Evolutionary conservation across 2,113 vertebrate species (phyloP), one percentile per base, ranked within the genome.

Genomic region (Ramphastos sulfuratus): DNA sequence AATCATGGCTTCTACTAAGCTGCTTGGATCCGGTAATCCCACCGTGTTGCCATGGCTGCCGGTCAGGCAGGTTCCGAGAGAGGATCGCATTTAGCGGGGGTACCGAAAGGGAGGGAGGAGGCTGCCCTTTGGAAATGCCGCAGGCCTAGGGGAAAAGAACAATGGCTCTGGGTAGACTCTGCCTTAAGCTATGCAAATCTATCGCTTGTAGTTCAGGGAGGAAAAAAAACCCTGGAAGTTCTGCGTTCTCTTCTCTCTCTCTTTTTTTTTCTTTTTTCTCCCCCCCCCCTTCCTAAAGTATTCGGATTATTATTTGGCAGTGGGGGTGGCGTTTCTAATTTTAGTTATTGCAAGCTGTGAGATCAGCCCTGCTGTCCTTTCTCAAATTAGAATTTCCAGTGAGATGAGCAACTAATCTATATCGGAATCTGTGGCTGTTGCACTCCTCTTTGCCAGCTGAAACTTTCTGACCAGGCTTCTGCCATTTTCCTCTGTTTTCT

Each of bases 231-330:
- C 4, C 12, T 61, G 25, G 1, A 66, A 81, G 19, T 60, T 82
- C 54, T 9, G 7, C 3, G 4, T 67, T 25, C 4, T 8, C 48
- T 3, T 8, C 19, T 14, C 35, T 3, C 9, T 25, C 4, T 30
- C 10, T 33, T n/a, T 44, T 25, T 27, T 14, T 55, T 28, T 28
- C 15, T 15, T 12, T 37, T 4, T 12, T n/a, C n/a, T n/a, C n/a
- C n/a, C n/a, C n/a, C 18, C 4, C 18, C 15, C 23, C n/a, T 35
- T 25, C 44, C 30, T 16, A 1, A 2, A 7, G 13, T 30, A 2
- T 33, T 48, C 19, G 27, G 15, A 19, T 60, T 37, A 17, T 31
- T 93, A 15, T 35, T 90, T 69, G 39, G n/a, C 35, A 6, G 39
- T 1, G 59, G 39, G 31, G 13, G 12, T 27, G 18, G 13, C 17